A percentile compares a stretch with the other conserved stretches of the same genome.
phyloP scores from a whole-genome alignment of 2,797 vertebrate species.

The Crax fasciolata region DNA sequence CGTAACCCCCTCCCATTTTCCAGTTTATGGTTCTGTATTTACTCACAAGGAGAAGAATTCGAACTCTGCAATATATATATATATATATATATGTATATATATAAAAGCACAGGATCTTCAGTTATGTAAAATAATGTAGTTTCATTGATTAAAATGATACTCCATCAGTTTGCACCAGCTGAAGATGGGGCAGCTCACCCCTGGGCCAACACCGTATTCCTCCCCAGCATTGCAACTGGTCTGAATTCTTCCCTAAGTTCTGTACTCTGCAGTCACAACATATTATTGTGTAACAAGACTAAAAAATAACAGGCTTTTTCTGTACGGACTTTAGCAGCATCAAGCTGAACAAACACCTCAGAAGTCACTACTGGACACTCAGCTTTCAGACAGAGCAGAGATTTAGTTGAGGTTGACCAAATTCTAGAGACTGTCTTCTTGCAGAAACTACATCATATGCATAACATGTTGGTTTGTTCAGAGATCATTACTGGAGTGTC shows the following conservation, averaged over 20 bases:
- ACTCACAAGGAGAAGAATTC: conserved; percentile 2
- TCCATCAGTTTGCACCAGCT: conserved; percentile 10
- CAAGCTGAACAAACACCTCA: conserved; percentile 44
- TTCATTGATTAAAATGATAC: conserved; percentile 3
- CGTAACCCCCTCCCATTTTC: background rate
- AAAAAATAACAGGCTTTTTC: background rate
- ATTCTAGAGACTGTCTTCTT: conserved; percentile 37
- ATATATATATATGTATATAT: background rate
- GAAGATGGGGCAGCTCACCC: conserved; percentile 8
- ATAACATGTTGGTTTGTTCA: conserved; percentile 64
- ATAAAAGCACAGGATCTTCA: conserved; percentile 39
- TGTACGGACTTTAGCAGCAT: background rate
- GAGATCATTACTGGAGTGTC: conserved; percentile 78
- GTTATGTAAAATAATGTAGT: background rate
- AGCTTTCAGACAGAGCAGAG: background rate
- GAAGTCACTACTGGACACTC: conserved; percentile 10
- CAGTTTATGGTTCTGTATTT: background rate
- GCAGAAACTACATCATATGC: conserved; percentile 1
- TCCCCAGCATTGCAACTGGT: background rate
- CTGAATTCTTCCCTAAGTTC: background rate
- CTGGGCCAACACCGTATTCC: background rate
- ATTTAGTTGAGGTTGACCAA: conserved; percentile 33
- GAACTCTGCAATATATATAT: background rate
- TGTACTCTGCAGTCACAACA: conserved; percentile 7
- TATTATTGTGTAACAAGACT: background rate